Evolutionary conservation across 2,797 vertebrate genomes (phyloP), one percentile per base, ranked within the genome.

Genomic region (Acanthornis magna): DNA sequence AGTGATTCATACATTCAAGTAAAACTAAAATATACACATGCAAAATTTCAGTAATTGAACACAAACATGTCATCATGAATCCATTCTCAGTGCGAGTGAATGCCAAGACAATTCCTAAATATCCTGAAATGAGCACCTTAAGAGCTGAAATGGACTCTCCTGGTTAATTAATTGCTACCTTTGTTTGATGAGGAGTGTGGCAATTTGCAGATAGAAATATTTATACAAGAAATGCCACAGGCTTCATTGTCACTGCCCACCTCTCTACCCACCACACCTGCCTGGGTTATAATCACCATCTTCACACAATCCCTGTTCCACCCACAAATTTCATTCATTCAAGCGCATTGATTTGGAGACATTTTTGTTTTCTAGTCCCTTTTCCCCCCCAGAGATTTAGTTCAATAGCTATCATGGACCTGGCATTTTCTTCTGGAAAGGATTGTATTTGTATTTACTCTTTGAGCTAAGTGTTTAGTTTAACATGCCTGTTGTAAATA

Each of bases 171-270:
- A 89, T 77, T 80, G 63, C 65, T 82, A 21, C 57, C 38, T 60
- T 48, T 68, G 34, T 50, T 74, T 62, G 65, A 74, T 77, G 55
- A 87, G 38, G 50, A 30, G 45, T 27, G 27, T 34, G 72, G 45
- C 75, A 88, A 76, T 91, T 85, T 85, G 48, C 12, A 11, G 78
- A 91, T n/a, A 91, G 45, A 61, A 78, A 73, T 93, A 74, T 85
- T 96, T 92, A 61, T 76, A 76, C 27, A 71, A 83, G 83, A 81
- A 89, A 55, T 61, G 85, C 81, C 87, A 79, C 1, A 10, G 58
- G 45, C 40, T 77, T 93, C 67, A 20, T 43, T 67, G 78, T 30
- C 81, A 67, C 89, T 93, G 91, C 77, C 72, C 68, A 89, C 75
- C 71, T 76, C 42, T 60, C 68, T 63, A 53, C 73, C 54, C 65